A percentile compares a stretch with the other conserved stretches of the same genome.
phyloP scores from a whole-genome alignment of 2,888 invertebrate species.

The Andrena bucephala region DNA sequence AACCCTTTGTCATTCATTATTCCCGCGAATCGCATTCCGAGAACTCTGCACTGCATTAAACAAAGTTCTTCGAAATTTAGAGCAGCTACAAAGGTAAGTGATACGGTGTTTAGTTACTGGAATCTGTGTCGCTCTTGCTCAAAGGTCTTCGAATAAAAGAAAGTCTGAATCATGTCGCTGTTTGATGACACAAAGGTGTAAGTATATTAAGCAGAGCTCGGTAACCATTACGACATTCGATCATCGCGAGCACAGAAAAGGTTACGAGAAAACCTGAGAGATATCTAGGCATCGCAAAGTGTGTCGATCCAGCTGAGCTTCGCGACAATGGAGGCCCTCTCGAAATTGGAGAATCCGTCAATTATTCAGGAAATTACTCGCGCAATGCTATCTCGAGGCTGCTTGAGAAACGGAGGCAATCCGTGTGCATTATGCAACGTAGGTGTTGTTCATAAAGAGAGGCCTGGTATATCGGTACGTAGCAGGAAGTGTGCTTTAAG shows the following conservation, averaged over 20 bases:
- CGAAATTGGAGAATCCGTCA: constrained; percentile 3
- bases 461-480: constrained; percentile 42
- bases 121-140: background rate
- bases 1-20: constrained; percentile 29
- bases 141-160: too few species aligned
- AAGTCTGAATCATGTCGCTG: too few species aligned
- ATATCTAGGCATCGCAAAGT: too few species aligned
- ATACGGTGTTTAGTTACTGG: too few species aligned
- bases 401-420: constrained; percentile 23
- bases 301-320: too few species aligned
- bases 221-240: too few species aligned
- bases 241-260: too few species aligned
- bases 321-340: background rate
- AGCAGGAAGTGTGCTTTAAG: constrained; percentile 63
- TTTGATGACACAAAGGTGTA: too few species aligned
- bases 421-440: constrained; percentile 61
- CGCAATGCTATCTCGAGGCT: constrained; percentile 16
- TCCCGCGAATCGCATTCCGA: background rate
- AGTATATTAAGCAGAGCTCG: too few species aligned
- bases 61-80: background rate
- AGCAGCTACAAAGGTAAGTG: too few species aligned
- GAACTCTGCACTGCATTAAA: background rate
- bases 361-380: constrained; percentile 10
- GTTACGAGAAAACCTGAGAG: too few species aligned
- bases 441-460: constrained; percentile 58